Base-by-base conservation (phyloP, 2,113 vertebrate genomes). In the Clarias batrachus region DNA sequence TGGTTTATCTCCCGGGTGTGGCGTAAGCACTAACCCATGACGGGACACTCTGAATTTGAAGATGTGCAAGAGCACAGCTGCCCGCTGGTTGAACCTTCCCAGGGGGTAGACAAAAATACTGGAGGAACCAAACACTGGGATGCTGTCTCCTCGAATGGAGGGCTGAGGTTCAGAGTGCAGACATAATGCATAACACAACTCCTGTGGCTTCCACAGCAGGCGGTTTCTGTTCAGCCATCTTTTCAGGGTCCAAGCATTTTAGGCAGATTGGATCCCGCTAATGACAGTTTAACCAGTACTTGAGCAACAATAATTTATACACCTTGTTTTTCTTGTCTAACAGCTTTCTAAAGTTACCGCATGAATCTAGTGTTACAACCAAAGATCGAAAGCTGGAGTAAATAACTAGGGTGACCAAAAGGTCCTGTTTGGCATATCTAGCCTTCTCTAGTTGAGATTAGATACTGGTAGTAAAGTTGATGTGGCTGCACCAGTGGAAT, bases 11-110 rank as follows among this genome's bases (percentile, higher is more conserved):
- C 57, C 70, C 37, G 74, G 48, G 76, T 60, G 25, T 85, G 79
- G 57, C 76, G 54, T 86, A 80, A 77, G 74, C 89, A 33, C 62
- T 89, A 89, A 91, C 82, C 86, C 88, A 54, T 14, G 68, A 48
- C 65, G 37, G 84, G 83, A 85, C n/a, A 33, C 74, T 85, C 86
- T 79, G 57, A 52, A 27, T 71, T 79, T 16, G n/a, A 27, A 83
- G 17, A 59, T 54, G 30, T 73, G 48, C 33, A 62, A 76, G 84
- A 85, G 73, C 56, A 27, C 33, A 7, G 66, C 81, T 91, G 89
- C 60, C 88, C 83, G 82, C 68, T 37, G 3, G 81, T 77, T 85
- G 85, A 90, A 90, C 70, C 85, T 81, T 82, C 68, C 13, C 21
- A 23, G 89, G 56, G 79, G 52, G 84, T 73, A 19, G 52, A 80